Percentiles rank a stretch among this genome's conserved stretches.
These are phyloP conservation scores for Melanophora roralis DNA, from an alignment of 2,888 invertebrate species.

Conservation along the genomic window DNA sequence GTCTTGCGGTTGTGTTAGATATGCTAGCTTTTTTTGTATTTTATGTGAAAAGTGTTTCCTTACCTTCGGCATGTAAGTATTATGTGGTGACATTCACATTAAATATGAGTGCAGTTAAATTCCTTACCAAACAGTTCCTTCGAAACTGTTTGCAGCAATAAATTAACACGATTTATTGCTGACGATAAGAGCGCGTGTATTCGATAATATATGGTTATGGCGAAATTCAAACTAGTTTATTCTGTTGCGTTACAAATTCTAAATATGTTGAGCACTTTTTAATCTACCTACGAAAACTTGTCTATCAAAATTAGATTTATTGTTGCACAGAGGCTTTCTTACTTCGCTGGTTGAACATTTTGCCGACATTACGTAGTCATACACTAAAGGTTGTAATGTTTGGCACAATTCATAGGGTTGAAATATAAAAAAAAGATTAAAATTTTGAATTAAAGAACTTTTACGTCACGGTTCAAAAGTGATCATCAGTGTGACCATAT, in stretches of 20 bases:
- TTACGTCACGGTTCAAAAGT: too few species aligned
- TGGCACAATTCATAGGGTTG: too few species aligned
- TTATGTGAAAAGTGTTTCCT: neutral
- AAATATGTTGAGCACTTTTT: constrained; percentile 42
- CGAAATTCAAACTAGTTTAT: neutral
- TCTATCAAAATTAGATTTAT: constrained; percentile 57
- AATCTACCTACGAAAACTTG: constrained; percentile 51
- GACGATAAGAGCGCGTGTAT: constrained; percentile 69
- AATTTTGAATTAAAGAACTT: too few species aligned
- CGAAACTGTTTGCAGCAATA: constrained; percentile 71
- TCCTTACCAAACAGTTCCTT: constrained; percentile 63
- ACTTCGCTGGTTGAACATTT: neutral
- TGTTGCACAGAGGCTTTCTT: neutral
- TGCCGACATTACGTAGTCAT: neutral
- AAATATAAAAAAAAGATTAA: too few species aligned
- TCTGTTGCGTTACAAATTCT: constrained; percentile 13
- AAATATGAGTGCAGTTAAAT: constrained; percentile 64
- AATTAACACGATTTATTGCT: constrained; percentile 76
- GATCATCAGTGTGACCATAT: too few species aligned
- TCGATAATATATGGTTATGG: constrained; percentile 41
- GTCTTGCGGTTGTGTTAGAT: neutral
- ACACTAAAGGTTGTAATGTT: too few species aligned
- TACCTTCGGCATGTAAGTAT: constrained; percentile 13
- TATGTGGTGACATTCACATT: constrained; percentile 68
- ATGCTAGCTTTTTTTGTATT: constrained; percentile 10